Conservation (phyloP, 2,113 vertebrate genomes). For the Arenaria interpres region DNA sequence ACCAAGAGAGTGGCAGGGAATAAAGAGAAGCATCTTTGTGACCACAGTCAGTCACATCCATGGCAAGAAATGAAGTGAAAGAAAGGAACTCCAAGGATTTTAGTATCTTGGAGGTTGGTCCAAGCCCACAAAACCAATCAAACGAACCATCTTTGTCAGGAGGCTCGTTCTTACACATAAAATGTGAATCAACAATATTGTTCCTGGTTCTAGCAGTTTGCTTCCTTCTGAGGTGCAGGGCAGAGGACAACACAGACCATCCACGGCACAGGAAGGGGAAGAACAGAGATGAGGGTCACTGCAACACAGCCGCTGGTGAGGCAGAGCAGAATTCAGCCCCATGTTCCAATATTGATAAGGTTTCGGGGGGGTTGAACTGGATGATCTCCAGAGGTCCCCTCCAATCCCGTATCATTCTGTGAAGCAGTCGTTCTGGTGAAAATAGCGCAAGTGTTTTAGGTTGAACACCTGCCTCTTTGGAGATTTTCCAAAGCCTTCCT, state of each 20-base stretch:
- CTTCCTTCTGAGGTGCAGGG: background rate
- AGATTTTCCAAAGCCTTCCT: conserved; percentile 22
- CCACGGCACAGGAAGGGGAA: background rate
- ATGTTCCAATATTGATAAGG: background rate
- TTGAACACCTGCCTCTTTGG: conserved; percentile 51
- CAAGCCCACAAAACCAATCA: background rate
- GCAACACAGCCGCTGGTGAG: accelerated
- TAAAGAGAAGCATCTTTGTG: background rate
- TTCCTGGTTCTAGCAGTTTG: background rate
- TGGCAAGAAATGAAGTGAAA: background rate
- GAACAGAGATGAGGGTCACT: background rate
- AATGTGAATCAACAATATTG: background rate
- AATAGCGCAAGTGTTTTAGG: background rate
- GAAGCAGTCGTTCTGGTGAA: background rate
- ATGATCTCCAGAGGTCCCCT: too few species aligned
- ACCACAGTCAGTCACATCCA: background rate
- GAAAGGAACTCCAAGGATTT: background rate
- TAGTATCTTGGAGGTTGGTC: background rate
- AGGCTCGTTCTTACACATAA: background rate
- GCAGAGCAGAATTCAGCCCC: background rate
- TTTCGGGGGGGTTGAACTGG: background rate
- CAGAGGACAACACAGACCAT: background rate
- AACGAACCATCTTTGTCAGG: background rate
- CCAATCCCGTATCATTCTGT: too few species aligned
- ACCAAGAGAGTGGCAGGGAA: background rate